These are phyloP conservation scores for Miichthys miiuy DNA, from an alignment of 2,797 vertebrate species.

Conservation along the genomic window DNA sequence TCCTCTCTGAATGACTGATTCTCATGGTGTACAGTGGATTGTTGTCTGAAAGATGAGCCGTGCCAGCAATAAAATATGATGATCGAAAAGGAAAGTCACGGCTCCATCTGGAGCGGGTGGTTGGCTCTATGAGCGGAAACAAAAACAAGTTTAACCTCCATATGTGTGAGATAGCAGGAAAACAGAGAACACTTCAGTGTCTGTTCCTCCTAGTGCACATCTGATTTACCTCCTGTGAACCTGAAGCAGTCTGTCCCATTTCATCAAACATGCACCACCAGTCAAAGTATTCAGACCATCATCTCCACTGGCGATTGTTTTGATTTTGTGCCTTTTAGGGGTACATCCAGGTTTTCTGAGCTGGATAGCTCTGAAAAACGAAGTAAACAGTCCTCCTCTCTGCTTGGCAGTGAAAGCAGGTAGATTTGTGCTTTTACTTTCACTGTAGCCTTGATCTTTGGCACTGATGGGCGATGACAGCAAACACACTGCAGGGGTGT, in stretches of 20 bases:
- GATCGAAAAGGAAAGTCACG: neutral
- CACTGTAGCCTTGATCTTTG: slow-evolving; percentile 23
- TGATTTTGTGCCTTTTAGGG: slow-evolving; percentile 11
- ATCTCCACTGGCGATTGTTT: slow-evolving; percentile 14
- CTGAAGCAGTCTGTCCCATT: slow-evolving; percentile 24
- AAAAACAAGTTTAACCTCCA: slow-evolving; percentile 9
- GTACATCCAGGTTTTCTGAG: neutral
- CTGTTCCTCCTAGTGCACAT: neutral
- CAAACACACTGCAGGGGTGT: slow-evolving; percentile 22
- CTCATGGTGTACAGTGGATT: neutral
- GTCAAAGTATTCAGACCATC: slow-evolving; percentile 19
- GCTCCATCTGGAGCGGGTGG: neutral
- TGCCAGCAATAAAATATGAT: neutral
- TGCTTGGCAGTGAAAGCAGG: slow-evolving; percentile 5
- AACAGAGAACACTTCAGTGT: neutral
- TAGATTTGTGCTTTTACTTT: slow-evolving; percentile 1
- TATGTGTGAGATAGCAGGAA: neutral
- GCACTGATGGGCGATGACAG: slow-evolving; percentile 8
- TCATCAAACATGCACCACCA: slow-evolving; percentile 24
- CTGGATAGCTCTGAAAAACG: neutral
- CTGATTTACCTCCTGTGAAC: slow-evolving; percentile 31
- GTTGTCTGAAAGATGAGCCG: neutral
- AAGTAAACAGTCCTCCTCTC: slow-evolving; percentile 2
- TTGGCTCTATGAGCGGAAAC: neutral
- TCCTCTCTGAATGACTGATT: neutral